Conservation (phyloP, 2,113 vertebrate genomes). For the Capreolus pygargus region DNA sequence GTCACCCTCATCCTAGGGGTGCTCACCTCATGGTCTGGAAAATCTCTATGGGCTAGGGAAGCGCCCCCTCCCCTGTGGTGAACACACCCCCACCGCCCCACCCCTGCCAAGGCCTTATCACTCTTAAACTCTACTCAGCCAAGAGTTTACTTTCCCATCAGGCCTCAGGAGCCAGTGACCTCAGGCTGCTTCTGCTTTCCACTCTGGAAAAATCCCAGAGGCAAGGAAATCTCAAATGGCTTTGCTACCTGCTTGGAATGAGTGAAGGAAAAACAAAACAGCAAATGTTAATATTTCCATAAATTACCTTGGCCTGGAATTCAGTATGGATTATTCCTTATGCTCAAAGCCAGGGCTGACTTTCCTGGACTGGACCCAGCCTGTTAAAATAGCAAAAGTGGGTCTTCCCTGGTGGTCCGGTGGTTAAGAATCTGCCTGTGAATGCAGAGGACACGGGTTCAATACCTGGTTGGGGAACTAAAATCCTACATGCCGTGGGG, state of each 20-base stretch:
- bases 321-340: neutral
- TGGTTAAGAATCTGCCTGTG: neutral
- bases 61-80: neutral
- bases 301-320: neutral
- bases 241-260: neutral
- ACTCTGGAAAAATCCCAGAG: neutral
- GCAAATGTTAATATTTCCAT: neutral
- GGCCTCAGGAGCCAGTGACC: neutral
- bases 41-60: neutral
- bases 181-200: neutral
- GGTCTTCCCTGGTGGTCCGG: neutral
- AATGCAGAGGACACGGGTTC: neutral
- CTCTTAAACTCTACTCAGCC: rapidly evolving
- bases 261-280: neutral
- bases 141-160: rapidly evolving
- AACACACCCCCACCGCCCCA: neutral
- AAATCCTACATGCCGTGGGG: neutral
- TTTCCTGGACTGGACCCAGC: neutral
- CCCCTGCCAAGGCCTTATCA: neutral
- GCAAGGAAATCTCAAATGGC: neutral
- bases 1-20: neutral
- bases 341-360: neutral
- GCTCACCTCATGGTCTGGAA: neutral
- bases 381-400: neutral
- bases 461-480: neutral